Base-by-base conservation (phyloP, 30 jellyfish, hydroid and myxozoan species). In the Pelagia noctiluca region DNA sequence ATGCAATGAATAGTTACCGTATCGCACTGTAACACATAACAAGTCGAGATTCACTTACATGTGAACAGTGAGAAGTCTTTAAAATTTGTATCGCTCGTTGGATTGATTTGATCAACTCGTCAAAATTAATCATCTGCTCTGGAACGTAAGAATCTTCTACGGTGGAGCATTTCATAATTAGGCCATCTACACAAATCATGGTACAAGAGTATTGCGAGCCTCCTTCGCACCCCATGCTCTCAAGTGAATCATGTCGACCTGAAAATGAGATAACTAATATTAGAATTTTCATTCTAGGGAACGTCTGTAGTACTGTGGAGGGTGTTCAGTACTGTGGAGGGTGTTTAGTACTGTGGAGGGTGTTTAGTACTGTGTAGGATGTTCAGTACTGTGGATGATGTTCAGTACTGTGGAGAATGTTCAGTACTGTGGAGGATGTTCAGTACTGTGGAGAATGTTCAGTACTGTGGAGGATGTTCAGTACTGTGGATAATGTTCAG, bases 181-280 rank as follows among this genome's bases (percentile, higher is more conserved):
- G 86, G 71, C 95, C 95, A 74, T 85, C 86, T 1, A 88, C 86
- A 73, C 95, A 85, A 32, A 85, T 84, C 4, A 85, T 74, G 25
- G 64, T 73, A 1, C 66, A 18, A 11, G 91, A 66, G 37, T 66
- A 81, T 35, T 69, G 65, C 12, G 60, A 28, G 38, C 28, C 83
- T 16, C 60, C 34, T 11, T 25, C 84, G 35, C 67, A 66, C 19
- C 32, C 16, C 23, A 30, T 81, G 63, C 77, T 66, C 2, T 52
- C 91, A 19, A 81, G 66, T 38, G 83, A 70, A 70, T 70, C 83
- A 35, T 31, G 50, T 35, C 57, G 70, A 35, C 78, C 91, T 81
- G 84, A 22, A 24, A 54, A 65, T 8, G 31, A 61, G 47, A 65
- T n/a, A n/a, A n/a, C n/a, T n/a, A n/a, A n/a, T n/a, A n/a, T n/a